Percentiles rank a stretch among this genome's conserved stretches.
Evolutionary conservation across 2,888 invertebrate species (phyloP).

Genomic region (Galeruca laticollis): DNA sequence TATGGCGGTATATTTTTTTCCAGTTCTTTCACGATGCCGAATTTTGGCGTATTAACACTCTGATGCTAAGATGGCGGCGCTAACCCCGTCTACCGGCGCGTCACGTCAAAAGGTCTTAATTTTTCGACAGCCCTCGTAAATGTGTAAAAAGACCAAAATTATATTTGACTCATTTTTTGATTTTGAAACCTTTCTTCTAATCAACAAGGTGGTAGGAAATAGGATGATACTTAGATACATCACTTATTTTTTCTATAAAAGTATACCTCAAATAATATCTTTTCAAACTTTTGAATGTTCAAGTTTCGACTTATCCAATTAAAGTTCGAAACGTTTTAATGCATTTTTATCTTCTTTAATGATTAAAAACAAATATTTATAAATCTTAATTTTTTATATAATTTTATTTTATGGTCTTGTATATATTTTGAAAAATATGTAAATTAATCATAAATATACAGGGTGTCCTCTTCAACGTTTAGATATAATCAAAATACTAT

Average conservation of each 20-base stretch:
- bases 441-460: background rate
- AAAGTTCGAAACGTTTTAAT: slow-evolving; percentile 7
- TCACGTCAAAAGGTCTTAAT: too few relatives aligned
- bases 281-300: slow-evolving; percentile 38
- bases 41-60: too few relatives aligned
- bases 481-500: too few relatives aligned
- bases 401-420: background rate
- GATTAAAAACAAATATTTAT: slow-evolving; percentile 10
- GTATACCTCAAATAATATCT: slow-evolving; percentile 46
- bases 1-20: too few relatives aligned
- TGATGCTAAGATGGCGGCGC: too few relatives aligned
- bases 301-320: slow-evolving; percentile 29
- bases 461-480: too few relatives aligned
- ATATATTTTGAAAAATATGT: background rate
- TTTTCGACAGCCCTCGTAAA: too few relatives aligned
- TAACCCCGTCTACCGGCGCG: too few relatives aligned
- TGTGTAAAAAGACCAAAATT: background rate
- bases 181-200: slow-evolving; percentile 7
- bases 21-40: too few relatives aligned
- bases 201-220: slow-evolving; percentile 9
- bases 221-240: slow-evolving; percentile 32
- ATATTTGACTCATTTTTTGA: background rate
- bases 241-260: slow-evolving; percentile 52
- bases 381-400: background rate
- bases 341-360: slow-evolving; percentile 26